A percentile compares a stretch with the other conserved stretches of the same genome.
Evolutionary conservation across 35 echinoderm and acorn worm genomes (phyloP).

Genomic region (Strongylocentrotus purpuratus): DNA sequence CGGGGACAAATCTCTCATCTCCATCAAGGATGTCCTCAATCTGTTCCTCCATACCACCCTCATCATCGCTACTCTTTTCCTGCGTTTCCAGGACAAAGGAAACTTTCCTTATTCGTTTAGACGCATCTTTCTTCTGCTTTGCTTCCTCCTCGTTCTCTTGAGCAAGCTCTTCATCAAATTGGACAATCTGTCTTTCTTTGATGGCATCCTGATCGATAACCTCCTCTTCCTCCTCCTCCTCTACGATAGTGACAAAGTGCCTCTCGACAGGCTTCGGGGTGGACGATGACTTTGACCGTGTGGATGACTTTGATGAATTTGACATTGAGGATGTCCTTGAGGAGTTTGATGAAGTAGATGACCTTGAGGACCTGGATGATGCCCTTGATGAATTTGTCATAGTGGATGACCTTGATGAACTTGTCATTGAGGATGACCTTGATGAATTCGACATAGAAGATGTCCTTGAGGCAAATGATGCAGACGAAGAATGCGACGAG

Average conservation of each 20-base stretch:
- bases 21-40: not conserved
- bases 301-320: not conserved
- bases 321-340: not conserved
- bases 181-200: constrained; percentile 22
- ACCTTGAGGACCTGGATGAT: not conserved
- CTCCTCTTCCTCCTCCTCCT: constrained; percentile 48
- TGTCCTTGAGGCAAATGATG: not conserved
- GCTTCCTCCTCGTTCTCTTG: constrained; percentile 26
- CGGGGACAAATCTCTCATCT: constrained; percentile 1
- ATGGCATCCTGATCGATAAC: constrained; percentile 27
- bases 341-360: constrained; percentile 11
- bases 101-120: not conserved
- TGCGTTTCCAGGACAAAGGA: not conserved
- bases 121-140: not conserved
- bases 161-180: not conserved
- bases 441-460: not conserved
- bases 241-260: constrained; percentile 35
- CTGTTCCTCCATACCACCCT: constrained; percentile 6
- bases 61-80: not conserved
- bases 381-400: not conserved
- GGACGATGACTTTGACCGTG: constrained; percentile 26
- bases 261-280: not conserved
- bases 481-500: not conserved
- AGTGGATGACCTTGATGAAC: not conserved
- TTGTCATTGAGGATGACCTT: constrained; percentile 17